phyloP scores from a whole-genome alignment of 2,797 vertebrate species.

The Chanos chanos region DNA sequence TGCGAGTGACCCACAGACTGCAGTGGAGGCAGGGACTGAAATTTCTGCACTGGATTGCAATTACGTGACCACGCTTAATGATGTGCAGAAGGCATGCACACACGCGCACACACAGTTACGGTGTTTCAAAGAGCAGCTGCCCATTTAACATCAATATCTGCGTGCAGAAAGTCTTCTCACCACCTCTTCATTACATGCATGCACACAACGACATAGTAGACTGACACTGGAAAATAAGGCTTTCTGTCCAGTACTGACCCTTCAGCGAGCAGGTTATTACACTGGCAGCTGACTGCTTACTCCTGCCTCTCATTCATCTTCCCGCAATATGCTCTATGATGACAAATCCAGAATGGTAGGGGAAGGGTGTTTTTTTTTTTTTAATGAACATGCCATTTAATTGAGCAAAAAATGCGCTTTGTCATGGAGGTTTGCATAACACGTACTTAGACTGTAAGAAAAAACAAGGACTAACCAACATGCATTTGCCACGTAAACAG shows the following conservation, averaged over 20 bases:
- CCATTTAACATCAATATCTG: constrained; percentile 12
- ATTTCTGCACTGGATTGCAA: constrained; percentile 41
- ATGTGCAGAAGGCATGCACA: constrained; percentile 5
- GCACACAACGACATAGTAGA: not conserved
- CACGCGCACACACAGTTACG: not conserved
- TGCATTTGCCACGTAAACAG: too few species aligned
- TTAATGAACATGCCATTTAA: too few species aligned
- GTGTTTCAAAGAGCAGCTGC: constrained; percentile 22
- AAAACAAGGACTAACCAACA: constrained; percentile 1
- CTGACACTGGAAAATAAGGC: constrained; percentile 11
- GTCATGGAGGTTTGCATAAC: too few species aligned
- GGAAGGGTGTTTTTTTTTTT: too few species aligned
- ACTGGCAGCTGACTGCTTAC: constrained; percentile 35
- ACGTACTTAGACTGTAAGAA: not conserved
- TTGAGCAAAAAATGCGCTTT: too few species aligned
- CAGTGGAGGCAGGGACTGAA: constrained; percentile 7
- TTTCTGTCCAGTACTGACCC: constrained; percentile 21
- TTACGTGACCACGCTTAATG: constrained; percentile 42
- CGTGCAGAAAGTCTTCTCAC: constrained; percentile 27
- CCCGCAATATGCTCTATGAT: constrained; percentile 23
- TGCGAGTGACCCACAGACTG: constrained; percentile 23
- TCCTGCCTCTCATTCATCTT: constrained; percentile 35
- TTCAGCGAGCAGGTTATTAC: constrained; percentile 11
- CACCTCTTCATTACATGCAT: constrained; percentile 35
- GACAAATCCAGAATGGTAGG: too few species aligned